Conservation (phyloP, 2,888 invertebrate species). For the Archips xylosteana region DNA sequence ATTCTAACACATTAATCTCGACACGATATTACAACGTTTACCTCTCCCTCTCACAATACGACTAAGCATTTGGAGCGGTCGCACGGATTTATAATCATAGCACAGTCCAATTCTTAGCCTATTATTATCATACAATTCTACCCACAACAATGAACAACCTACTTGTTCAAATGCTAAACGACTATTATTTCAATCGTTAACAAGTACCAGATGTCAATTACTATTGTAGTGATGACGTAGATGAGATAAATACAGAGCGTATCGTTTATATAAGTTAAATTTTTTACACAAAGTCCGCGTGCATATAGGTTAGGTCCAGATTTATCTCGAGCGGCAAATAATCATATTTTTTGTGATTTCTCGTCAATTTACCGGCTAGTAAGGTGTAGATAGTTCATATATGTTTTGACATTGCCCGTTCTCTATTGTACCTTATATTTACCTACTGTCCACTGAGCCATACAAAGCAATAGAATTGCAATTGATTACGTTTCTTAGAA, state of each 20-base stretch:
- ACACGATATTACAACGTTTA: not conserved
- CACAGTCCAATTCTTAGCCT: conserved; percentile 1
- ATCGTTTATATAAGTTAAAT: not conserved
- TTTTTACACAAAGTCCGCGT: conserved; percentile 5
- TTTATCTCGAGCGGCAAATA: conserved; percentile 9
- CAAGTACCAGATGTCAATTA: not conserved
- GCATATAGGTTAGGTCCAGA: conserved; percentile 15
- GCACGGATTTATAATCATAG: not conserved
- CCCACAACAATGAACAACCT: conserved; percentile 23
- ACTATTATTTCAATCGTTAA: conserved; percentile 18
- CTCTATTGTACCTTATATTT: not conserved
- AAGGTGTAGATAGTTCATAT: not conserved
- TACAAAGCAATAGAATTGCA: too few relatives aligned
- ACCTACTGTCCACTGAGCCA: too few relatives aligned
- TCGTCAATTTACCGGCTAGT: not conserved
- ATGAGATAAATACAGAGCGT: conserved; percentile 2
- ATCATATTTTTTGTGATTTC: not conserved
- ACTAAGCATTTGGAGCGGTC: not conserved
- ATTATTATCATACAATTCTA: not conserved
- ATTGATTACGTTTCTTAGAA: too few relatives aligned
- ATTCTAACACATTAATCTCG: not conserved
- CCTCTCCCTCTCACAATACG: not conserved
- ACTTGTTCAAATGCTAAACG: conserved; percentile 31
- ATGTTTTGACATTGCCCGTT: not conserved
- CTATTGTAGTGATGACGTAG: not conserved